A percentile compares a stretch with the other conserved stretches of the same genome.
phyloP scores from a whole-genome alignment of 2,888 invertebrate species.

The Tenodera sinensis region DNA sequence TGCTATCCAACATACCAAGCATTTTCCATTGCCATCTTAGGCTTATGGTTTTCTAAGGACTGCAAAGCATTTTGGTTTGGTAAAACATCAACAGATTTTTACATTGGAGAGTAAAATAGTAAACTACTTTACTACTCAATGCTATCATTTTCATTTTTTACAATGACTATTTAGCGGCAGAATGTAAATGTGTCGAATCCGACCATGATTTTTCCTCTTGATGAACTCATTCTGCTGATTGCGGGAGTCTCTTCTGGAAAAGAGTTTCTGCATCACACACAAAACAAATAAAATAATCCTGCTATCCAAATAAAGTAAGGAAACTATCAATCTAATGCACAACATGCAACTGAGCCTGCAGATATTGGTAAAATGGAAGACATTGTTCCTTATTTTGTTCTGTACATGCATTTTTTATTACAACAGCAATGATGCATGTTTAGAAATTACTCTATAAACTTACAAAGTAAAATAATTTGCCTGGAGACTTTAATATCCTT shows the following conservation, averaged over 20 bases:
- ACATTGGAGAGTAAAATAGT: background rate
- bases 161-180: background rate
- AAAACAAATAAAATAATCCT: slow-evolving; percentile 20
- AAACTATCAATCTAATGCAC: background rate
- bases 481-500: no score
- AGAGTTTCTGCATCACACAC: slow-evolving; percentile 31
- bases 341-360: background rate
- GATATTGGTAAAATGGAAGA: background rate
- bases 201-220: slow-evolving; percentile 25
- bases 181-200: slow-evolving; percentile 5
- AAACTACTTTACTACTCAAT: background rate
- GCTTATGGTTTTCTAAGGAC: background rate
- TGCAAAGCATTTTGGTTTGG: background rate
- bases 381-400: background rate
- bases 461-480: no score
- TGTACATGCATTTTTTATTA: background rate
- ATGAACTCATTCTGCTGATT: slow-evolving; percentile 9
- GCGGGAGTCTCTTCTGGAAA: slow-evolving; percentile 28
- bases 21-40: background rate
- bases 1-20: slow-evolving; percentile 6
- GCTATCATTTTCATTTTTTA: background rate
- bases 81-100: background rate
- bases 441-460: no score
- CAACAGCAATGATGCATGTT: no score
- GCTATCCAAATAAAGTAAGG: slow-evolving; percentile 3